Conservation (phyloP, 2,888 invertebrate genomes). For the Phortica okadai region DNA sequence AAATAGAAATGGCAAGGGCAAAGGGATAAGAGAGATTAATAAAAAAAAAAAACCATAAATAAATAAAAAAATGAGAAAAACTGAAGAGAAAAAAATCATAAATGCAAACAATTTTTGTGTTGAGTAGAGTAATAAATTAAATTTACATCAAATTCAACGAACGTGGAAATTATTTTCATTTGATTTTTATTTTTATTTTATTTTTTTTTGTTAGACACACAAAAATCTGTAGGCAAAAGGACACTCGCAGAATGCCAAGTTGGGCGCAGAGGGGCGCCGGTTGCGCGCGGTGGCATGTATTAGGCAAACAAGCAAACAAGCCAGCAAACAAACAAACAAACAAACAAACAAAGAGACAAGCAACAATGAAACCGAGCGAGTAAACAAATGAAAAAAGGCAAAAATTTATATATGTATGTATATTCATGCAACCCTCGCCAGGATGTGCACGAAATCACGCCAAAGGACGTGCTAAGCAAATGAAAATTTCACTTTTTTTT, state of each 20-base stretch:
- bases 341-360: conserved; percentile 1
- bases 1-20: neutral
- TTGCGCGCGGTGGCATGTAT: neutral
- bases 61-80: neutral
- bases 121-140: conserved; percentile 60
- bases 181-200: conserved; percentile 37
- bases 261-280: neutral
- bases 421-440: conserved; percentile 3
- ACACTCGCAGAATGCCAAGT: neutral
- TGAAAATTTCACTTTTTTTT: conserved; percentile 26
- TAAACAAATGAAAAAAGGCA: conserved; percentile 21
- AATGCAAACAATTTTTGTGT: neutral
- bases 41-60: neutral
- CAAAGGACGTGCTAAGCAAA: conserved; percentile 15
- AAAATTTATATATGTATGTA: too few relatives aligned
- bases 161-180: conserved; percentile 59
- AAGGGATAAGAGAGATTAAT: neutral
- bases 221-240: neutral
- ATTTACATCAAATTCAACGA: conserved; percentile 60
- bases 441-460: conserved; percentile 14
- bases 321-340: conserved; percentile 25
- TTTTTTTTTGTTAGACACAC: neutral
- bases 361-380: conserved; percentile 1
- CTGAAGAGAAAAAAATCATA: neutral
- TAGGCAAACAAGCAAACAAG: neutral